Conservation (phyloP, 2,888 invertebrate species). For the Dasysyrphus tricinctus region DNA sequence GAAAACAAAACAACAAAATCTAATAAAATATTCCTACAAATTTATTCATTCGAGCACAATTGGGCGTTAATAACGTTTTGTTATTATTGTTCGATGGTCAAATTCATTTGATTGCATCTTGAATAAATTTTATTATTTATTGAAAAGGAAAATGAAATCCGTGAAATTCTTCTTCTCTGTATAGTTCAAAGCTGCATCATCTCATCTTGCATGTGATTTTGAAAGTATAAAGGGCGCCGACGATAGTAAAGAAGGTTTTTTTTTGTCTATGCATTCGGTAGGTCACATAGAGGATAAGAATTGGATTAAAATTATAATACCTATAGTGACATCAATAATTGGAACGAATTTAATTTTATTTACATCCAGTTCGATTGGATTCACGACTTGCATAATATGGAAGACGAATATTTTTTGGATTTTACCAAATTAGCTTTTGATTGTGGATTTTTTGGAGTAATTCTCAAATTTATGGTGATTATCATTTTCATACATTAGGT, state of each 20-base stretch:
- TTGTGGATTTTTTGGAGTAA: conserved; percentile 1
- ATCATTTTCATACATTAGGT: neutral
- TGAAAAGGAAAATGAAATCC: conserved; percentile 9
- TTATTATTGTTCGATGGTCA: conserved; percentile 68
- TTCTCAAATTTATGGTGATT: conserved; percentile 7
- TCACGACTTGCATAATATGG: neutral
- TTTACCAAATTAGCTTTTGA: neutral
- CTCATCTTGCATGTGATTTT: conserved; percentile 24
- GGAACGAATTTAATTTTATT: conserved; percentile 71
- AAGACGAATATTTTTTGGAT: conserved; percentile 1
- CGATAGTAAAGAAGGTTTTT: conserved; percentile 2
- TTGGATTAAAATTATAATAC: conserved; percentile 60
- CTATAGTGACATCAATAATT: conserved; percentile 20
- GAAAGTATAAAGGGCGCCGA: conserved; percentile 47
- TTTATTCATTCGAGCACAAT: conserved; percentile 59
- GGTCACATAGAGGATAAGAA: conserved; percentile 51
- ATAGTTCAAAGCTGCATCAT: conserved; percentile 37
- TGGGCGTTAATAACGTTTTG: conserved; percentile 73
- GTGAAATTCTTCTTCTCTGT: conserved; percentile 54
- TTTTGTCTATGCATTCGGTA: conserved; percentile 1
- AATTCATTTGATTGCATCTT: conserved; percentile 52
- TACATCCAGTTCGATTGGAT: conserved; percentile 51
- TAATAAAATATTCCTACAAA: conserved; percentile 35
- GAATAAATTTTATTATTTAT: conserved; percentile 49
- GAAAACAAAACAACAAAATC: neutral